These are phyloP conservation scores for Ammodytes dubius DNA, from an alignment of 2,113 vertebrate species.

Conservation along the genomic window DNA sequence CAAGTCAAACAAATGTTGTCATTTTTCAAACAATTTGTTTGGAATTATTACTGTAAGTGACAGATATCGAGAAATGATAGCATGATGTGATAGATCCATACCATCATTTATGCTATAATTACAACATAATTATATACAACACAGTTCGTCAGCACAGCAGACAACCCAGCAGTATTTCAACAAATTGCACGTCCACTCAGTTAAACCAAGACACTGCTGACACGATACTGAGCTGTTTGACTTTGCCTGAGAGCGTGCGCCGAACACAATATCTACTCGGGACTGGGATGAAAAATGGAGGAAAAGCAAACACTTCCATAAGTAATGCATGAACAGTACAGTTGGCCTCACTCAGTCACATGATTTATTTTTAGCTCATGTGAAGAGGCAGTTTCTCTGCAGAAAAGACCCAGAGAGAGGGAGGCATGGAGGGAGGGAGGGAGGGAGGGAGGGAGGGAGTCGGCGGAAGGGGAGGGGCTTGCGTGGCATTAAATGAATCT, in stretches of 20 bases:
- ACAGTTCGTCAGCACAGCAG: neutral
- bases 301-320: conserved; percentile 80
- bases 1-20: neutral
- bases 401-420: conserved; percentile 26
- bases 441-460: conserved; percentile 20
- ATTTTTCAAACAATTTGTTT: neutral
- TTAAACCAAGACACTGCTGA: neutral
- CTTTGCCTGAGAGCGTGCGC: conserved; percentile 26
- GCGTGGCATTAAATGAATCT: conserved; percentile 62
- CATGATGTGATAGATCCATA: neutral
- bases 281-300: conserved; percentile 35
- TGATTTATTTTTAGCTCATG: conserved; percentile 84
- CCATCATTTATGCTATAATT: neutral
- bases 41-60: neutral
- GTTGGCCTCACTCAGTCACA: conserved; percentile 76
- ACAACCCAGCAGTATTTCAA: neutral
- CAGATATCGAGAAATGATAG: neutral
- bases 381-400: conserved; percentile 78
- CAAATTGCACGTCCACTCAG: neutral
- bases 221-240: conserved; percentile 18
- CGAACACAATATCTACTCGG: conserved; percentile 21
- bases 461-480: conserved; percentile 61
- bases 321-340: conserved; percentile 83
- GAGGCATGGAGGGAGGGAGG: neutral
- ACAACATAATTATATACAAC: neutral